A percentile compares a stretch with the other conserved stretches of the same genome.
Conservation (phyloP, 23 tunicate genomes). For the Halocynthia roretzi region DNA sequence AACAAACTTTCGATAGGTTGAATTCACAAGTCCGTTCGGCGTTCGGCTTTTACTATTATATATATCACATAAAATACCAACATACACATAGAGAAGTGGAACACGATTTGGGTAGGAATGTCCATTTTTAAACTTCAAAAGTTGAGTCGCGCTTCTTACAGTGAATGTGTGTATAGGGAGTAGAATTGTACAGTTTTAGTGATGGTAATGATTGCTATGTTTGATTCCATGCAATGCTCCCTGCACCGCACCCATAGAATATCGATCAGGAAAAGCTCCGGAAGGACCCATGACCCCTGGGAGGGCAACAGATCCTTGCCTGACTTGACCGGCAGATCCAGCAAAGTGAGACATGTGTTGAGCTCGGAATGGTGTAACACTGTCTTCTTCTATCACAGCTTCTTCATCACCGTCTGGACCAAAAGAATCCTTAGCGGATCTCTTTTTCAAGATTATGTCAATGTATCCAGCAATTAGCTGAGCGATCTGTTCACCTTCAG, state of each 20-base stretch:
- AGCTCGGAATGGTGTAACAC: conserved; percentile 55
- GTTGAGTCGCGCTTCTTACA: no score
- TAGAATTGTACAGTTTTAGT: no score
- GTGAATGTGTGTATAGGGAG: no score
- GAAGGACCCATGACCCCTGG: conserved; percentile 90
- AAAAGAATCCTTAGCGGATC: conserved; percentile 83
- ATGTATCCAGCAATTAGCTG: conserved; percentile 97
- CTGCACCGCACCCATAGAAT: conserved; percentile 89
- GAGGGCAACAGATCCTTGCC: conserved; percentile 78
- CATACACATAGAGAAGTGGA: no score
- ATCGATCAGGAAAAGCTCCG: conserved; percentile 59
- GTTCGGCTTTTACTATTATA: no score
- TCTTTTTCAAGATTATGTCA: conserved; percentile 88
- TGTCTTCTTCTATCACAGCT: conserved; percentile 76
- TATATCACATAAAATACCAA: no score
- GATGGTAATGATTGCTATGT: conserved; percentile 42
- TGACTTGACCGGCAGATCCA: conserved; percentile 63
- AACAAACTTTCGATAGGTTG: no score
- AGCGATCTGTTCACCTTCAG: conserved; percentile 95
- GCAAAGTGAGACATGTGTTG: conserved; percentile 72
- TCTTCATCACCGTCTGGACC: conserved; percentile 78
- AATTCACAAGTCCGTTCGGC: no score
- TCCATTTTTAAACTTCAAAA: no score
- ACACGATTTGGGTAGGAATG: no score
- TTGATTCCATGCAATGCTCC: conserved; percentile 81